A percentile compares a stretch with the other conserved stretches of the same genome.
Conservation (phyloP, 2,797 vertebrate species). For the Coregonus suidteri region DNA sequence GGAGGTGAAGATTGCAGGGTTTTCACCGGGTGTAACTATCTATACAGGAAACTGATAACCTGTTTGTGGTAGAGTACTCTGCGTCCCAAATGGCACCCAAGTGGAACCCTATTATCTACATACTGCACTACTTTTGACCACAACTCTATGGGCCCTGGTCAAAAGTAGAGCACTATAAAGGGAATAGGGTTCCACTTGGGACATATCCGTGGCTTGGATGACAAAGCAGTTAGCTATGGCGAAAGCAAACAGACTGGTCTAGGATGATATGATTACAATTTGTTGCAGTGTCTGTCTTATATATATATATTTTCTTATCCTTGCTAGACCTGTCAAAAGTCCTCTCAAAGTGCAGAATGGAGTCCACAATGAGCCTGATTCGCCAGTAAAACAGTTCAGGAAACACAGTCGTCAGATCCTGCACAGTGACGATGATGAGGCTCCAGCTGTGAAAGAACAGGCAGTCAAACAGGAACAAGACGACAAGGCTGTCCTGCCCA, state of each 20-base stretch:
- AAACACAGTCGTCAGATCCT: slow-evolving; percentile 73
- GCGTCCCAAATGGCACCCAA: not conserved
- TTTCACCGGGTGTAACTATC: not conserved
- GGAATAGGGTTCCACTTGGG: not conserved
- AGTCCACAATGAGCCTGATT: slow-evolving; percentile 55
- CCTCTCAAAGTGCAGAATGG: slow-evolving; percentile 79
- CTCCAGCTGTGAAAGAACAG: slow-evolving; percentile 45
- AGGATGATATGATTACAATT: not conserved
- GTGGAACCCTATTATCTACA: not conserved
- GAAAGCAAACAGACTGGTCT: not conserved
- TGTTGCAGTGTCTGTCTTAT: not conserved
- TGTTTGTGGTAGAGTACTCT: not conserved
- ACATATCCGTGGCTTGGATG: not conserved
- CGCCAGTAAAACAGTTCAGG: slow-evolving; percentile 68
- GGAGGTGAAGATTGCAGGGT: not conserved
- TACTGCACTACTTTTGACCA: not conserved
- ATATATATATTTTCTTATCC: not conserved
- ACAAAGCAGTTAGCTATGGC: not conserved
- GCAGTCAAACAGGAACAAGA: slow-evolving; percentile 21
- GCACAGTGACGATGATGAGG: slow-evolving; percentile 78
- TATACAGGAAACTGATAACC: not conserved
- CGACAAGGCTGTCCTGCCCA: slow-evolving; percentile 23
- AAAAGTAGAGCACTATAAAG: not conserved
- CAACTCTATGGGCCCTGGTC: not conserved
- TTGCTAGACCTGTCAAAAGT: slow-evolving; percentile 65